phyloP scores from a whole-genome alignment of 2,113 vertebrate species.

The Microcebus murinus region DNA sequence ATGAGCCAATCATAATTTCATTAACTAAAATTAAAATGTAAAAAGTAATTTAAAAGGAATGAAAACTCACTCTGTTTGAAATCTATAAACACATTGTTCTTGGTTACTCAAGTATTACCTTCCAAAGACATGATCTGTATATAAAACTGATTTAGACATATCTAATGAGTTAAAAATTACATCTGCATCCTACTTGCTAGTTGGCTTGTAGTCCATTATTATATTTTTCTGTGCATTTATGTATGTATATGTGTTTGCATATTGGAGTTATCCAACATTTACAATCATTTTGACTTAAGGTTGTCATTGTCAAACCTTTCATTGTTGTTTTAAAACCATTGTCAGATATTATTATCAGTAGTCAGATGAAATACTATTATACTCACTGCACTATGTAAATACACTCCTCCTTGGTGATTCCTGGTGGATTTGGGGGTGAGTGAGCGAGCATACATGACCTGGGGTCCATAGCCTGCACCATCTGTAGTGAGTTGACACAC shows the following conservation, averaged over 20 bases:
- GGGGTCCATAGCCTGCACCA: accelerated
- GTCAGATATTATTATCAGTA: too few species aligned
- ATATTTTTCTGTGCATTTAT: background rate
- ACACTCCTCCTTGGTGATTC: background rate
- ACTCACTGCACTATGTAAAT: background rate
- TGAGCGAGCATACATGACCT: accelerated
- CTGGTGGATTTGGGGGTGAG: background rate
- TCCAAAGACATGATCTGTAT: background rate
- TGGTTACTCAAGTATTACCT: background rate
- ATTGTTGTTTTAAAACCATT: background rate
- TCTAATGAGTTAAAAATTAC: background rate
- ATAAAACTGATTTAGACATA: background rate
- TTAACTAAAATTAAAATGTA: conserved; percentile 3
- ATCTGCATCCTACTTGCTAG: background rate
- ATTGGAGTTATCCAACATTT: background rate
- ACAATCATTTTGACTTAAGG: background rate
- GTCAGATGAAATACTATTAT: background rate
- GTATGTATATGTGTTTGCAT: background rate
- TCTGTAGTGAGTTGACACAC: too few species aligned
- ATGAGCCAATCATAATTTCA: background rate
- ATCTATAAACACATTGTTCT: background rate
- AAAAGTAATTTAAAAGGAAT: background rate
- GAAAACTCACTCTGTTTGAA: background rate
- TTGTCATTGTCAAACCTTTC: background rate
- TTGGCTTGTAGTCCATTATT: background rate